phyloP scores from a whole-genome alignment of 1,140 invertebrate species.

The Atta cephalotes region DNA sequence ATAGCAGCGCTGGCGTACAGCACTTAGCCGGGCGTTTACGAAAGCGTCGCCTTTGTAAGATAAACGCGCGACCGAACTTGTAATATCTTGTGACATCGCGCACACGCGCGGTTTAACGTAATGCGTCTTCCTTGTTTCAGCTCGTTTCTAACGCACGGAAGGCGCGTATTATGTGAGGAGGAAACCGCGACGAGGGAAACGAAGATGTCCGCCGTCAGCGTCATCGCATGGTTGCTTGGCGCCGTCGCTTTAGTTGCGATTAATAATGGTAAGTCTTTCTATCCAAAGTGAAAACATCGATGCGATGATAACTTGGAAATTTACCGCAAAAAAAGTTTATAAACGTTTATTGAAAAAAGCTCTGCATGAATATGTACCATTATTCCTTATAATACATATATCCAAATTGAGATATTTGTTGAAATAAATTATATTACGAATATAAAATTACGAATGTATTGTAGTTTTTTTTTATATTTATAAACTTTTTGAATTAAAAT shows the following conservation, averaged over 20 bases:
- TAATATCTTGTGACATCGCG: conserved; percentile 51
- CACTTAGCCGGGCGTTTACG: conserved; percentile 5
- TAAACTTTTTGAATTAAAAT: neutral
- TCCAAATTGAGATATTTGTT: neutral
- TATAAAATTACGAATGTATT: neutral
- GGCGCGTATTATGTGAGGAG: conserved; percentile 79
- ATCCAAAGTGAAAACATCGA: neutral
- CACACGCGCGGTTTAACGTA: conserved; percentile 63
- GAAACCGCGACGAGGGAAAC: conserved; percentile 74
- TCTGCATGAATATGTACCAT: neutral
- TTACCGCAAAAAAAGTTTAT: neutral
- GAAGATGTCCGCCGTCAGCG: conserved; percentile 80
- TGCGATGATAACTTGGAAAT: neutral
- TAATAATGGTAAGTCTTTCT: conserved; percentile 80
- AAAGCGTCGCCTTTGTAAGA: conserved; percentile 33
- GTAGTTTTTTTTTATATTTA: neutral
- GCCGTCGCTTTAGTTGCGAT: conserved; percentile 79
- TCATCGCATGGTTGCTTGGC: conserved; percentile 78
- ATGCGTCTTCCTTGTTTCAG: conserved; percentile 69
- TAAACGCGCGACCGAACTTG: conserved; percentile 55
- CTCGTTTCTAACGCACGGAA: conserved; percentile 67
- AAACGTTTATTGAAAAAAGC: neutral
- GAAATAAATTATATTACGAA: neutral
- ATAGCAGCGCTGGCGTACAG: neutral
- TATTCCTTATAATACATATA: neutral